These are phyloP conservation scores for Cardiocondyla obscurior DNA, from an alignment of 1,140 invertebrate species.

Conservation along the genomic window DNA sequence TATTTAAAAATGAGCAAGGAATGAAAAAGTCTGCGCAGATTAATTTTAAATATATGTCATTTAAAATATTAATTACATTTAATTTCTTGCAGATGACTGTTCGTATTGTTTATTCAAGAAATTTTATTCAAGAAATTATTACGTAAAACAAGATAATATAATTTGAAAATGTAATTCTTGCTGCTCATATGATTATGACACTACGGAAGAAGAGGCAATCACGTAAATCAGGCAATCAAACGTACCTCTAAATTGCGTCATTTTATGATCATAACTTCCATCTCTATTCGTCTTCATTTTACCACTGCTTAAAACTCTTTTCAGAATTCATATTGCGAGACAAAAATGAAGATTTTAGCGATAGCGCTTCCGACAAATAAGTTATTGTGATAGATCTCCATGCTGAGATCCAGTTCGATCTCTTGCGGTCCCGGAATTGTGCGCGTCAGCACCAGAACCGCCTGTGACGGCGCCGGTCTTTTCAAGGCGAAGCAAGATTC, in stretches of 20 bases:
- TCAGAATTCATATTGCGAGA: constrained; percentile 93
- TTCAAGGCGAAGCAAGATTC: constrained; percentile 88
- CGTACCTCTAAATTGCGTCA: background rate
- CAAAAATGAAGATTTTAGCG: constrained; percentile 92
- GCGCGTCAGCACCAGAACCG: constrained; percentile 88
- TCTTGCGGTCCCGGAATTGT: constrained; percentile 94
- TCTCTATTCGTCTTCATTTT: background rate
- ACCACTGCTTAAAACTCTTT: background rate
- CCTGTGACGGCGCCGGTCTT: constrained; percentile 86
- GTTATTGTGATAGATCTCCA: constrained; percentile 91
- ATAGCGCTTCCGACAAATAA: constrained; percentile 91
- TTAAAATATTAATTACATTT: background rate
- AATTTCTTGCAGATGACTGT: background rate
- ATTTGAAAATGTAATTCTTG: background rate
- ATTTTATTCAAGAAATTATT: constrained; percentile 1
- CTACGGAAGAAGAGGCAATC: background rate
- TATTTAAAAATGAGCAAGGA: background rate
- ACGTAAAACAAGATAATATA: background rate
- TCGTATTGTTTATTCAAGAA: background rate
- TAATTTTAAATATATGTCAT: background rate
- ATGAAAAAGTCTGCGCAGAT: background rate
- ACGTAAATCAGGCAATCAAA: background rate
- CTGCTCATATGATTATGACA: background rate
- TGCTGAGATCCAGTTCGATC: constrained; percentile 92
- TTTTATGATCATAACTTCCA: background rate